Evolutionary conservation across 35 echinoderm and acorn worm species (phyloP).

Genomic region (Holothuria glaberrima): DNA sequence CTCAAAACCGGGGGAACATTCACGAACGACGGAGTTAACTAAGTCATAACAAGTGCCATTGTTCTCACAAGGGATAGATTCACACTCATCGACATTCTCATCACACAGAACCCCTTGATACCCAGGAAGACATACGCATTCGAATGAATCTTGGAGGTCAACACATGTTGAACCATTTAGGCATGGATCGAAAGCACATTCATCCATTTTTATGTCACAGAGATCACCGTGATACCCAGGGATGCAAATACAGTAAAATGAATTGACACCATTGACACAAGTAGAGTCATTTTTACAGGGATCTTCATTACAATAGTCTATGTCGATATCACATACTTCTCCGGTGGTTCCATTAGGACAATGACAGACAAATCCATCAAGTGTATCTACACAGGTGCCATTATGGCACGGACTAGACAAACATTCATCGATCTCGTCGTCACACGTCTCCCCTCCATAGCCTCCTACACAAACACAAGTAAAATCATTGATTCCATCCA

Average conservation of each 20-base stretch:
- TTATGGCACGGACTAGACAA: not conserved
- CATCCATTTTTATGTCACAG: constrained; percentile 67
- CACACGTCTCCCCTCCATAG: constrained; percentile 48
- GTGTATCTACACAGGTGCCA: not conserved
- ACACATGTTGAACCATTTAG: constrained; percentile 66
- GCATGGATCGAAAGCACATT: constrained; percentile 54
- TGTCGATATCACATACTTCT: constrained; percentile 28
- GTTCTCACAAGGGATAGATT: constrained; percentile 72
- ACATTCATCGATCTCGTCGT: constrained; percentile 67
- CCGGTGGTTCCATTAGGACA: constrained; percentile 34
- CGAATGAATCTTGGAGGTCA: constrained; percentile 37
- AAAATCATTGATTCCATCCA: constrained; percentile 42
- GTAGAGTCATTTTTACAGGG: constrained; percentile 69
- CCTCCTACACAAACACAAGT: not conserved
- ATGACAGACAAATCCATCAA: constrained; percentile 26
- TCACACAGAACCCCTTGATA: constrained; percentile 40
- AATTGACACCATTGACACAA: constrained; percentile 53
- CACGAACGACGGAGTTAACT: constrained; percentile 58
- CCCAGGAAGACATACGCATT: constrained; percentile 60
- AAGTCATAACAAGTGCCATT: constrained; percentile 62
- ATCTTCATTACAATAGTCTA: constrained; percentile 39
- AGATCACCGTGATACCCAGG: constrained; percentile 57
- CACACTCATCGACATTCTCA: constrained; percentile 70
- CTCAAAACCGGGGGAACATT: constrained; percentile 62
- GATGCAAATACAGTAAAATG: constrained; percentile 61